Percentiles rank a stretch among this genome's conserved stretches.
Evolutionary conservation across 2,797 vertebrate species (phyloP).

Genomic region (Eidolon dupreanum): DNA sequence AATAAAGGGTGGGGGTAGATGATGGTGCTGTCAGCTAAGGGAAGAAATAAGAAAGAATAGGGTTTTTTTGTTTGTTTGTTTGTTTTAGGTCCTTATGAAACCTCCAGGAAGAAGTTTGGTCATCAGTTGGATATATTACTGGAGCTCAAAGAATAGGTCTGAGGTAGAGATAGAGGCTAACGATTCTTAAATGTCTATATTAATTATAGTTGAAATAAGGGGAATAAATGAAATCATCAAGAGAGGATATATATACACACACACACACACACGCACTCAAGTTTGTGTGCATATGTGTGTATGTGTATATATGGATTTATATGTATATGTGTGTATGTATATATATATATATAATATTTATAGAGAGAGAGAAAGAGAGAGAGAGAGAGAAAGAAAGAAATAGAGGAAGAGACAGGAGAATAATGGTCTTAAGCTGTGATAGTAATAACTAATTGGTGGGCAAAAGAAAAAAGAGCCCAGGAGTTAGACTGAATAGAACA

Average conservation of each 20-base stretch:
- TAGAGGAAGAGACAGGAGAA: neutral
- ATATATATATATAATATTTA: neutral
- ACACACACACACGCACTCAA: too few species aligned
- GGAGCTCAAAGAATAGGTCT: neutral
- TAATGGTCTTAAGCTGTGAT: neutral
- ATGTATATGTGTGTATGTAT: too few species aligned
- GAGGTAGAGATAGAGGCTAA: neutral
- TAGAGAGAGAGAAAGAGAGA: too few species aligned
- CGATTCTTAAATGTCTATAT: neutral
- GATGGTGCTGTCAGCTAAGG: neutral
- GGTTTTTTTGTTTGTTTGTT: neutral
- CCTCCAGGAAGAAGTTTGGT: neutral
- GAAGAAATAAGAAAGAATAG: neutral
- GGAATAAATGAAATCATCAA: neutral
- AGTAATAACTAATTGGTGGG: neutral
- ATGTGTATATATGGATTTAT: neutral
- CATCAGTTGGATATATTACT: neutral
- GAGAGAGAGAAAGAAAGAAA: neutral
- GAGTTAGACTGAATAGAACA: neutral
- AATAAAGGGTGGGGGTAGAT: neutral
- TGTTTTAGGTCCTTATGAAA: constrained; percentile 1
- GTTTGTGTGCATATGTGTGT: too few species aligned
- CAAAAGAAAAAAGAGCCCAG: neutral
- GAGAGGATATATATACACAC: neutral
- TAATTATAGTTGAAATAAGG: constrained; percentile 42